Conservation (phyloP, 2,113 vertebrate species). For the Gnathonemus longibarbis region DNA sequence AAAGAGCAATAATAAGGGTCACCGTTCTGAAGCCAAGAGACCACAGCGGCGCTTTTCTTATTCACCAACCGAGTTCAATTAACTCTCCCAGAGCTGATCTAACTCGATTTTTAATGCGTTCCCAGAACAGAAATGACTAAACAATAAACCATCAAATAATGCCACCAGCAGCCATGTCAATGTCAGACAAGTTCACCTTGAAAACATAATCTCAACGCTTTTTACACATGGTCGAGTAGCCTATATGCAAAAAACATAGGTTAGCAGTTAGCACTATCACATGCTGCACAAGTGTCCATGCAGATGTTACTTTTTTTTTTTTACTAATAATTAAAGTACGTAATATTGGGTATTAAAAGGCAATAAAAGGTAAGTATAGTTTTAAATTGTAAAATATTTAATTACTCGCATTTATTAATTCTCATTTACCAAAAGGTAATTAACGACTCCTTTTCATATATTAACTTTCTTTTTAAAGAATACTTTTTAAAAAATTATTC, state of each 20-base stretch:
- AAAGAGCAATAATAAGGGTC: neutral
- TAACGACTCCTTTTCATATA: neutral
- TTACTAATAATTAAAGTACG: neutral
- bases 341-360: neutral
- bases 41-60: neutral
- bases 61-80: neutral
- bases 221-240: neutral
- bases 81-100: neutral
- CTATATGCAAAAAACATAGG: neutral
- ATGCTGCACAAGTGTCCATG: neutral
- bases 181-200: neutral
- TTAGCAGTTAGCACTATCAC: neutral
- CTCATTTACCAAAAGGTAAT: neutral
- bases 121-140: neutral
- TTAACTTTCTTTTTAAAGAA: neutral
- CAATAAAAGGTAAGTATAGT: neutral
- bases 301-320: neutral
- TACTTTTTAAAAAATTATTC: neutral
- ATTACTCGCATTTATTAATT: neutral
- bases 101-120: neutral
- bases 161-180: neutral
- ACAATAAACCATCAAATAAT: constrained; percentile 2
- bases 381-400: neutral
- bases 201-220: neutral
- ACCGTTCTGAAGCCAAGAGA: neutral